A percentile compares a stretch with the other conserved stretches of the same genome.
These are phyloP conservation scores for Marronus borbonicus DNA, from an alignment of 2,888 invertebrate genomes.

Conservation along the genomic window DNA sequence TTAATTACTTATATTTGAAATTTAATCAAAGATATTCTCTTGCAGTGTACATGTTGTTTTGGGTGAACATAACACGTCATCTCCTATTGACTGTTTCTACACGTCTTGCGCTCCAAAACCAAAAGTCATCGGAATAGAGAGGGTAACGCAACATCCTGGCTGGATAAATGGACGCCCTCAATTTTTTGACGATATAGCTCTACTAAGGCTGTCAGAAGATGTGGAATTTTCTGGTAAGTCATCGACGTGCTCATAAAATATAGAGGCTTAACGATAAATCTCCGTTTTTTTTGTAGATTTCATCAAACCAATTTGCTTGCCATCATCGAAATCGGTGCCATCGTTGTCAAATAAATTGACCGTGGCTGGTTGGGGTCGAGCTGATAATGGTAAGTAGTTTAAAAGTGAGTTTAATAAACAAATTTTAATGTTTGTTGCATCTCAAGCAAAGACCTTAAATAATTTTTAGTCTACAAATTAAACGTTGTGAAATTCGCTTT, in stretches of 20 bases:
- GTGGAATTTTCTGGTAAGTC: conserved; percentile 64
- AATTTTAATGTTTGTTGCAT: too few relatives aligned
- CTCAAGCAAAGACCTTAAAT: too few relatives aligned
- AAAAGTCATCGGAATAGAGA: conserved; percentile 66
- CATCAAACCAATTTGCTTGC: conserved; percentile 66
- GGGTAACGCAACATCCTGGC: conserved; percentile 65
- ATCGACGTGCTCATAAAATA: not conserved
- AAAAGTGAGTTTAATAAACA: too few relatives aligned
- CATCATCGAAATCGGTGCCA: conserved; percentile 52
- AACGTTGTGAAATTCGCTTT: too few relatives aligned
- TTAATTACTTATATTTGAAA: too few relatives aligned
- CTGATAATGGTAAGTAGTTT: conserved; percentile 62
- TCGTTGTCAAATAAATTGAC: conserved; percentile 52
- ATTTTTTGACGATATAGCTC: conserved; percentile 67
- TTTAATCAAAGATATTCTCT: not conserved
- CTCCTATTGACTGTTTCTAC: conserved; percentile 67
- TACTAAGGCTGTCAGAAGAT: conserved; percentile 64
- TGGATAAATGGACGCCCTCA: conserved; percentile 58
- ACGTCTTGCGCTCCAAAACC: conserved; percentile 67
- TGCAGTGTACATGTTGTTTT: conserved; percentile 59
- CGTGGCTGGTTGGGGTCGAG: conserved; percentile 70
- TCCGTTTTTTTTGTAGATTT: conserved; percentile 58
- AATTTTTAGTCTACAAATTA: too few relatives aligned
- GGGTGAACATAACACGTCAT: conserved; percentile 69
- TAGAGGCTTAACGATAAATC: conserved; percentile 56